Base-by-base conservation (phyloP, 2,113 vertebrate species). In the Lathamus discolor region DNA sequence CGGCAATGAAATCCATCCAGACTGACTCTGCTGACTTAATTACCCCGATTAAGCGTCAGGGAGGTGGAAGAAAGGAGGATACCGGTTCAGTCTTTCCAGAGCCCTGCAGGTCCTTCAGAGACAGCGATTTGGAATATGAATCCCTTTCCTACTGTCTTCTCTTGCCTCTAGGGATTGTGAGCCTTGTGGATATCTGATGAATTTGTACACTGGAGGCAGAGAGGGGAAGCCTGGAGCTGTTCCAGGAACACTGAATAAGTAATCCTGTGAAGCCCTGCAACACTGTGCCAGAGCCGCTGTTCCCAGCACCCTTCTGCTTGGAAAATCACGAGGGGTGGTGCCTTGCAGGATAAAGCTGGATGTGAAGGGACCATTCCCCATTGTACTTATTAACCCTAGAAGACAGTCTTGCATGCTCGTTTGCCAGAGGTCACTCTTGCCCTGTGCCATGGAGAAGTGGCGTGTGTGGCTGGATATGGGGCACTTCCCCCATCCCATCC, bases 1-100 rank as follows among this genome's bases (percentile, higher is more conserved):
- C 99, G 10, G 99, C 99, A 85, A 99, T 93, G 97, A 99, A 99
- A 97, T 99, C 98, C 92, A 99, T 98, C 95, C 98, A 95, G 90
- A 29, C 2, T 3, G 68, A 31, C 22, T 33, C 90, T 82, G 93
- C 93, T 70, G 96, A 80, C 48, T 92, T 54, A 54, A 68, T 44
- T 49, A 55, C 79, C 72, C 68, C 19, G 78, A 17, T 23, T 39
- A 41, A 89, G 67, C 2, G 4, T 43, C 29, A 54, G n/a, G 63
- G 35, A 83, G 37, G 46, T 1, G 5, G 76, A 12, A 87, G 70
- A 83, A 43, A 11, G 25, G 41, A 90, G 48, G 17, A 6, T 27
- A 43, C 25, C 7, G 2, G 33, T 24, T 69, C 17, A 0, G 37
- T 46, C 46, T 79, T 92, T 87, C 55, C 43, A 48, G 82, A 83